A percentile compares a stretch with the other conserved stretches of the same genome.
Conservation (phyloP, 2,797 vertebrate species). For the Valencia hispanica region DNA sequence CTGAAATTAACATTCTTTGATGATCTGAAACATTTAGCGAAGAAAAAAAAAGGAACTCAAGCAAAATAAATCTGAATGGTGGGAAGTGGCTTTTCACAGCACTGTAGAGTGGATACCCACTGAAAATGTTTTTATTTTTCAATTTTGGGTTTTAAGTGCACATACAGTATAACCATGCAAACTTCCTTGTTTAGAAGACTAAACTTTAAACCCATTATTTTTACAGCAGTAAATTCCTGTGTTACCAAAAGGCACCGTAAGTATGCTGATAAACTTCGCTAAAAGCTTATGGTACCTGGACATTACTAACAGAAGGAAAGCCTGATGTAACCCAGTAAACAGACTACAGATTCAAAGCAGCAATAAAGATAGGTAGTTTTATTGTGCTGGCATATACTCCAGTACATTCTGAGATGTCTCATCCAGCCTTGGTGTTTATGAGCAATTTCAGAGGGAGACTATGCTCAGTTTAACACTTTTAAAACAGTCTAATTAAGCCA, state of each 20-base stretch:
- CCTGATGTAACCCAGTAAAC: slow-evolving; percentile 12
- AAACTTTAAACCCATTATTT: not conserved
- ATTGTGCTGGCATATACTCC: slow-evolving; percentile 47
- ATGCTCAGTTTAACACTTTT: slow-evolving; percentile 26
- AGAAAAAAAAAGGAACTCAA: not conserved
- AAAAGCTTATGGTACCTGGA: not conserved
- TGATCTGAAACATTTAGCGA: not conserved
- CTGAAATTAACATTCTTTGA: not conserved
- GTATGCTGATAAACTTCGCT: not conserved
- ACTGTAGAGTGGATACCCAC: not conserved
- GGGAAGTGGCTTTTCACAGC: no score
- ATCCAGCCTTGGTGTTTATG: slow-evolving; percentile 57
- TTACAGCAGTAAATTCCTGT: not conserved
- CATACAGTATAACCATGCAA: not conserved
- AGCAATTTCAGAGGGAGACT: slow-evolving; percentile 16
- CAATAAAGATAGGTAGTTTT: slow-evolving; percentile 44
- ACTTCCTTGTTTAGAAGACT: not conserved
- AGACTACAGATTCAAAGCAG: slow-evolving; percentile 11
- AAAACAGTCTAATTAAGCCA: not conserved
- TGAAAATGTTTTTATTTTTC: not conserved
- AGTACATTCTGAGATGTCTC: slow-evolving; percentile 54
- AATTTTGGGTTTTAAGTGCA: not conserved
- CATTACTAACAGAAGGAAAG: slow-evolving; percentile 28
- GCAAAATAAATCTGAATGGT: no score
- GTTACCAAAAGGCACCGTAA: not conserved